phyloP scores from a whole-genome alignment of 2,888 invertebrate species.

The Polyommatus iphigenia region DNA sequence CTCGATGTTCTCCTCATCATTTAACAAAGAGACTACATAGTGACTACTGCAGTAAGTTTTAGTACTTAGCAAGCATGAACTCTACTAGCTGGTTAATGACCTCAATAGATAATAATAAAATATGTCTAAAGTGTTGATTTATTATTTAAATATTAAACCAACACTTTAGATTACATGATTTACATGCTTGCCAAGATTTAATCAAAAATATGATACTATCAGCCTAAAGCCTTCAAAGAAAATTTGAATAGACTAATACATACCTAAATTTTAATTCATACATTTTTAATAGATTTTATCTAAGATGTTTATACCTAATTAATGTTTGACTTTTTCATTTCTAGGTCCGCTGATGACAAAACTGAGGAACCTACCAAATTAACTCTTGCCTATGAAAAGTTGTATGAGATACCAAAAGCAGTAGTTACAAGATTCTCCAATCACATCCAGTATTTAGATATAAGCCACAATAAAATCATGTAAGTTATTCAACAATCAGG shows the following conservation, averaged over 20 bases:
- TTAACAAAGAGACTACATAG: neutral
- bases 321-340: slow-evolving; percentile 32
- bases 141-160: too few species aligned
- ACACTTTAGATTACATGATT: too few species aligned
- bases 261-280: too few species aligned
- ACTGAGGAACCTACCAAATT: slow-evolving; percentile 76
- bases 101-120: neutral
- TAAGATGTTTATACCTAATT: too few species aligned
- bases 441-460: slow-evolving; percentile 83
- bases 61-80: neutral
- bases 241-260: too few species aligned
- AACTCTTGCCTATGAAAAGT: slow-evolving; percentile 85
- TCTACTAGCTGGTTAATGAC: neutral
- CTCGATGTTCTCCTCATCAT: neutral
- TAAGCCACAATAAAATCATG: slow-evolving; percentile 87
- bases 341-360: slow-evolving; percentile 53
- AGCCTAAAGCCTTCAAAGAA: too few species aligned
- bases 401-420: slow-evolving; percentile 83
- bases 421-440: slow-evolving; percentile 82
- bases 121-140: neutral
- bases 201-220: neutral
- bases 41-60: neutral
- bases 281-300: too few species aligned
- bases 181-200: neutral
- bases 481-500: slow-evolving; percentile 57